A percentile compares a stretch with the other conserved stretches of the same genome.
Evolutionary conservation across 2,113 vertebrate genomes (phyloP).

Genomic region (Thinocorus orbignyianus): DNA sequence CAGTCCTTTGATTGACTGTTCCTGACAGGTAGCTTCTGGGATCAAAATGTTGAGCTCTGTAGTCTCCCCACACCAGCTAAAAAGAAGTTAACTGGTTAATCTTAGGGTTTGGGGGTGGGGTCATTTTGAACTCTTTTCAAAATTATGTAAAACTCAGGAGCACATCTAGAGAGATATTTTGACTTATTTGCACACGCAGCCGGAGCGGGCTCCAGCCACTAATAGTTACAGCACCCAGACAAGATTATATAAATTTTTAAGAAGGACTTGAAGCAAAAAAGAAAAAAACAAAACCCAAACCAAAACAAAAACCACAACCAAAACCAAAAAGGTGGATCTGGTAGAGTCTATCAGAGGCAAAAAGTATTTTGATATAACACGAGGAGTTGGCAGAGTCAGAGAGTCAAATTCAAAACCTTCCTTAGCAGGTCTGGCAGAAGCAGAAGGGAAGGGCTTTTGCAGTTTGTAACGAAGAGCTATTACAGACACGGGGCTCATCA

Average conservation of each 20-base stretch:
- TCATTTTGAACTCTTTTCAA: not conserved
- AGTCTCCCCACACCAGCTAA: constrained; percentile 28
- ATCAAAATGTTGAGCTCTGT: constrained; percentile 27
- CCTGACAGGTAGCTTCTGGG: constrained; percentile 34
- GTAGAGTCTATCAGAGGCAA: constrained; percentile 64
- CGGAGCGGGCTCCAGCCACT: constrained; percentile 22
- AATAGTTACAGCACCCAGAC: constrained; percentile 65
- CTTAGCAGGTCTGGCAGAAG: constrained; percentile 65
- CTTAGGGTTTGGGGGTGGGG: not conserved
- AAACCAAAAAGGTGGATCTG: constrained; percentile 50
- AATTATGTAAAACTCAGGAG: not conserved
- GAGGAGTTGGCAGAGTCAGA: constrained; percentile 66
- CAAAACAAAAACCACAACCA: too few relatives aligned
- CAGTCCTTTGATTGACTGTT: constrained; percentile 6
- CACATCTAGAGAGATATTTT: constrained; percentile 10
- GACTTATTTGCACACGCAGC: constrained; percentile 3
- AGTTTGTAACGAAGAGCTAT: constrained; percentile 67
- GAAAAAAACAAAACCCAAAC: not conserved
- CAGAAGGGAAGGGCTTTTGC: constrained; percentile 68
- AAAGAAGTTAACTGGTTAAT: not conserved
- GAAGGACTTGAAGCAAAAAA: constrained; percentile 55
- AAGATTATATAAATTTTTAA: constrained; percentile 66
- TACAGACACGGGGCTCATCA: constrained; percentile 65
- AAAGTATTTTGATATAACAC: constrained; percentile 59
- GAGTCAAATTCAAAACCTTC: constrained; percentile 66